Percentiles rank a stretch among this genome's conserved stretches.
Evolutionary conservation across 1,140 invertebrate genomes (phyloP).

Genomic region (Drosophila prosaltans): DNA sequence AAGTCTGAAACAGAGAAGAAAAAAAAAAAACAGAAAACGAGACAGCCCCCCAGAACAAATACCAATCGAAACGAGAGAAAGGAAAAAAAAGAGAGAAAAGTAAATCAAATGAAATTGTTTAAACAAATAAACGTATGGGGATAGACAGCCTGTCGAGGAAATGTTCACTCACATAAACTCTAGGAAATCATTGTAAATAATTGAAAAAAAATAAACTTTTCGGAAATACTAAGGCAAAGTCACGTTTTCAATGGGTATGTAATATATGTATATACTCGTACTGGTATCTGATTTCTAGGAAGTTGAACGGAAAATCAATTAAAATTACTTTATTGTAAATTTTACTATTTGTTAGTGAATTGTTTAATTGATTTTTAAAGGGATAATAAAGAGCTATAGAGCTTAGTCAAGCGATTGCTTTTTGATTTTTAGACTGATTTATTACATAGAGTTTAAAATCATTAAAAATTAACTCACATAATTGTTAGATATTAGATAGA

Average conservation of each 20-base stretch:
- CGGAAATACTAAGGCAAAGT: neutral
- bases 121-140: neutral
- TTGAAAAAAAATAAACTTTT: neutral
- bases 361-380: too few species aligned
- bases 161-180: constrained; percentile 9
- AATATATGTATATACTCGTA: neutral
- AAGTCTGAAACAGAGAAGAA: neutral
- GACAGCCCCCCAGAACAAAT: neutral
- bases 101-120: constrained; percentile 27
- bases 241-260: neutral
- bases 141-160: constrained; percentile 21
- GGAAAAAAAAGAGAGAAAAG: constrained; percentile 27
- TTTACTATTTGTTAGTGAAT: too few species aligned
- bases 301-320: neutral
- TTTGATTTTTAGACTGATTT: too few species aligned
- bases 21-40: neutral
- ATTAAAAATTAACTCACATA: too few species aligned
- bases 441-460: too few species aligned
- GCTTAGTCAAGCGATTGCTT: too few species aligned
- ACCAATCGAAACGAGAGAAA: neutral
- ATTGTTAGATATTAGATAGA: too few species aligned
- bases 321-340: too few species aligned
- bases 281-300: neutral
- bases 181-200: constrained; percentile 2
- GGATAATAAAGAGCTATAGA: too few species aligned